A percentile compares a stretch with the other conserved stretches of the same genome.
Conservation (phyloP, 2,113 vertebrate species). For the Pterocles orientalis region DNA sequence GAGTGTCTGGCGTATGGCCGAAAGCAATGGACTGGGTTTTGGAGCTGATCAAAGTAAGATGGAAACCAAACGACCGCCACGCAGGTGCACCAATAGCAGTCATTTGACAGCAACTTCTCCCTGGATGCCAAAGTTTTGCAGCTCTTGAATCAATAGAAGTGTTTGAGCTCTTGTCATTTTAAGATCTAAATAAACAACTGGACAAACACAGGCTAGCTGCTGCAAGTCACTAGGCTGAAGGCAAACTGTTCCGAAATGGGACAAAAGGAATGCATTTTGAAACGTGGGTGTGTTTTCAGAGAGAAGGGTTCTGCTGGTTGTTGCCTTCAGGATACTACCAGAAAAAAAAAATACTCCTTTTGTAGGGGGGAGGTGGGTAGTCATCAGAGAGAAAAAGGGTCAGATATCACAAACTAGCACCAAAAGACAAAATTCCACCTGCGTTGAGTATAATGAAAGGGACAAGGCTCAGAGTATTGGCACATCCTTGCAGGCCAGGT, state of each 20-base stretch:
- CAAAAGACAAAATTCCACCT: not conserved
- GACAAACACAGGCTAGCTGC: constrained; percentile 6
- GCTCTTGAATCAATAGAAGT: not conserved
- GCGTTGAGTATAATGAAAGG: not conserved
- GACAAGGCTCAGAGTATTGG: not conserved
- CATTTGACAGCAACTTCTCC: not conserved
- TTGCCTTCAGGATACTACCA: not conserved
- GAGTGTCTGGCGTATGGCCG: not conserved
- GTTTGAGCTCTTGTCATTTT: not conserved
- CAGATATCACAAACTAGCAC: not conserved
- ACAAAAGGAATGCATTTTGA: constrained; percentile 36
- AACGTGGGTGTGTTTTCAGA: not conserved
- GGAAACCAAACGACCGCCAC: not conserved
- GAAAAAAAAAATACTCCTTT: rapidly evolving
- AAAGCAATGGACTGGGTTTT: not conserved
- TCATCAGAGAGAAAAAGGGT: not conserved
- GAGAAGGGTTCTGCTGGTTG: not conserved
- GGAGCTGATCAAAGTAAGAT: not conserved
- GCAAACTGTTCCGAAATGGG: constrained; percentile 51
- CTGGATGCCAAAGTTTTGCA: not conserved
- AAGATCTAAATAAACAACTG: not conserved
- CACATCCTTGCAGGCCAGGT: not conserved
- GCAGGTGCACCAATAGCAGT: not conserved
- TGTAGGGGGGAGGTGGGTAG: not conserved
- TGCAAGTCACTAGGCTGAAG: constrained; percentile 56